phyloP scores from a whole-genome alignment of 30 jellyfish, hydroid and myxozoan genomes.

The Catostylus mosaicus region DNA sequence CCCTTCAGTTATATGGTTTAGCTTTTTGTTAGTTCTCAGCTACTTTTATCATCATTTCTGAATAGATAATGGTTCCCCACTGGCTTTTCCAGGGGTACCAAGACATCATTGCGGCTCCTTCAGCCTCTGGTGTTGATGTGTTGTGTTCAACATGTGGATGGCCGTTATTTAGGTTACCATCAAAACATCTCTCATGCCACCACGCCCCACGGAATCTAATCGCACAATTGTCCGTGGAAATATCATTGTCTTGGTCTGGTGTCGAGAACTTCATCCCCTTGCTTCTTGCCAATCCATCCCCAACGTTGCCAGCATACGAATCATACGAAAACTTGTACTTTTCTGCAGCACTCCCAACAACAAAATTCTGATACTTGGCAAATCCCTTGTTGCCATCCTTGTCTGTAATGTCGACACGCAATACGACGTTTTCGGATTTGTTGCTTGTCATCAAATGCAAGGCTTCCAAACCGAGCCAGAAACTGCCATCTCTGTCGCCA shows the following conservation, averaged over 20 bases:
- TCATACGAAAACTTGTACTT: constrained; percentile 22
- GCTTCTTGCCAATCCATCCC: constrained; percentile 39
- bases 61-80: constrained; percentile 28
- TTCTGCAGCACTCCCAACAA: constrained; percentile 34
- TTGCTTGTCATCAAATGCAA: constrained; percentile 39
- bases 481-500: constrained; percentile 58
- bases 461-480: constrained; percentile 66
- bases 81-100: constrained; percentile 19
- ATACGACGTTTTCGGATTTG: background rate
- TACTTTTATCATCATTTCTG: constrained; percentile 58
- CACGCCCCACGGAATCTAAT: constrained; percentile 34
- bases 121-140: constrained; percentile 38
- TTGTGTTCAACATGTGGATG: constrained; percentile 8
- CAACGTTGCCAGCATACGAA: constrained; percentile 33
- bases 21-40: background rate
- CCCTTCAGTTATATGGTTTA: too few relatives aligned
- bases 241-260: constrained; percentile 59
- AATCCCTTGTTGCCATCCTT: constrained; percentile 40
- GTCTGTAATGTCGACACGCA: constrained; percentile 38
- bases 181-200: constrained; percentile 49
- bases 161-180: constrained; percentile 33
- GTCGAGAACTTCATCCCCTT: constrained; percentile 42
- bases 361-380: constrained; percentile 48
- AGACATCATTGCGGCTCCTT: constrained; percentile 50
- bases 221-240: constrained; percentile 15